Percentiles rank a stretch among this genome's conserved stretches.
Evolutionary conservation across 1,140 invertebrate species (phyloP).

Genomic region (Leptopilina clavipes): DNA sequence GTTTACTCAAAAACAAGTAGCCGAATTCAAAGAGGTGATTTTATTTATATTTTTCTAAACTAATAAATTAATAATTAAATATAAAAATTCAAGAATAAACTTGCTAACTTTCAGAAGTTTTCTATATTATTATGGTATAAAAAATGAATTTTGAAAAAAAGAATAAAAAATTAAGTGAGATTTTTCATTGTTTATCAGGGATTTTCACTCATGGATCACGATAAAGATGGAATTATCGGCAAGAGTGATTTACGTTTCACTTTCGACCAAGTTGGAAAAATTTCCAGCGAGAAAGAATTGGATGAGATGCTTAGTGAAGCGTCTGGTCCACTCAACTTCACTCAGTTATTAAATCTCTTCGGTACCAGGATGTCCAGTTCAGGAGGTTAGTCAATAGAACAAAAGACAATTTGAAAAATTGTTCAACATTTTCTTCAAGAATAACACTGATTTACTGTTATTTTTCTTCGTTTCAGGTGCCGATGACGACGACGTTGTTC

Average conservation of each 20-base stretch:
- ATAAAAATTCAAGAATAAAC: no score
- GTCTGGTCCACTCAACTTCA: constrained; percentile 95
- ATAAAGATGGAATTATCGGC: constrained; percentile 97
- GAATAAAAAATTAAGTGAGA: no score
- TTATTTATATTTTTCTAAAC: background rate
- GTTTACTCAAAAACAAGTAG: constrained; percentile 95
- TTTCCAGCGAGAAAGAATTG: constrained; percentile 92
- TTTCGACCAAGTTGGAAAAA: constrained; percentile 93
- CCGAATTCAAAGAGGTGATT: constrained; percentile 95
- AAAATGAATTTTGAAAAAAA: no score
- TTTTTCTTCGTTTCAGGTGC: constrained; percentile 71
- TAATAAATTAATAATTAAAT: background rate
- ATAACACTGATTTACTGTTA: background rate
- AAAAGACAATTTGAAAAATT: no score
- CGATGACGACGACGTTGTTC: constrained; percentile 95
- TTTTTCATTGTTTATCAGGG: constrained; percentile 76
- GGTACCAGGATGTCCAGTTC: constrained; percentile 90
- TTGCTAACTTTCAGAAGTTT: no score
- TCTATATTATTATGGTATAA: no score
- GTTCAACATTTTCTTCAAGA: background rate
- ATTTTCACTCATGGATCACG: constrained; percentile 91
- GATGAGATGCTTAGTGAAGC: constrained; percentile 94
- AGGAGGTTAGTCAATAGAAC: constrained; percentile 66
- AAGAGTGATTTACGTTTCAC: constrained; percentile 95
- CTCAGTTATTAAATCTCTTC: constrained; percentile 93